Conservation (phyloP, 23 tunicate species). For the Ascidia mentula region DNA sequence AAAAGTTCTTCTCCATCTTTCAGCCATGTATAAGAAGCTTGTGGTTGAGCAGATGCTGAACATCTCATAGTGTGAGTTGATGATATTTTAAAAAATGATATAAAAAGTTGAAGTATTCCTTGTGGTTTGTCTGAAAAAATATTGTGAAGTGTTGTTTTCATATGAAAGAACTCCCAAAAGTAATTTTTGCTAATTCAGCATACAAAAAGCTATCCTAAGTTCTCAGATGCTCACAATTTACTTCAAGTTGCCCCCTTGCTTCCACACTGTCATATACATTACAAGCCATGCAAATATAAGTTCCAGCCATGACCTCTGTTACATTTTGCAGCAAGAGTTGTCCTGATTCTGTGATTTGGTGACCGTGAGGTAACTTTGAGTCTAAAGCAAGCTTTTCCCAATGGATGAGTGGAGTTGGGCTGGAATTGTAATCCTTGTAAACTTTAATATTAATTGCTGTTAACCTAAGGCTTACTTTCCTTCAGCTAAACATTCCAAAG, state of each 20-base stretch:
- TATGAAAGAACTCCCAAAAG: no score
- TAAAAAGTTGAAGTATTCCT: conserved; percentile 2
- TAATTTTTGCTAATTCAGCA: no score
- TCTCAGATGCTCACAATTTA: conserved; percentile 21
- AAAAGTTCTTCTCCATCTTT: conserved; percentile 27
- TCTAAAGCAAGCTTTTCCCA: conserved; percentile 36
- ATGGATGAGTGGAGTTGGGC: conserved; percentile 36
- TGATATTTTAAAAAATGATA: conserved; percentile 13
- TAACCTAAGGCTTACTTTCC: no score
- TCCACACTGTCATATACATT: conserved; percentile 15
- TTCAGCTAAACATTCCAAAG: no score
- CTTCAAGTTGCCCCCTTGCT: neutral
- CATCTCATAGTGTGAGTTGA: conserved; percentile 10
- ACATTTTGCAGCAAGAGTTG: conserved; percentile 29
- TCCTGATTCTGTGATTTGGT: conserved; percentile 21
- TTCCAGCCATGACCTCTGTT: conserved; percentile 53
- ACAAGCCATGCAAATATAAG: conserved; percentile 39
- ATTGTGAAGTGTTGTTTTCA: no score
- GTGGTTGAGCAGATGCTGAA: conserved; percentile 31
- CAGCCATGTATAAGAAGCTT: conserved; percentile 26
- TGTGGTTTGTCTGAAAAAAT: conserved; percentile 52
- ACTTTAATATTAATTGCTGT: no score
- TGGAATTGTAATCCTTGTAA: no score
- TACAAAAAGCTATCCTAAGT: no score
- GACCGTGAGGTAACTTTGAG: conserved; percentile 14